Base-by-base conservation (phyloP, 2,797 vertebrate genomes). In the Tachyglossus aculeatus region DNA sequence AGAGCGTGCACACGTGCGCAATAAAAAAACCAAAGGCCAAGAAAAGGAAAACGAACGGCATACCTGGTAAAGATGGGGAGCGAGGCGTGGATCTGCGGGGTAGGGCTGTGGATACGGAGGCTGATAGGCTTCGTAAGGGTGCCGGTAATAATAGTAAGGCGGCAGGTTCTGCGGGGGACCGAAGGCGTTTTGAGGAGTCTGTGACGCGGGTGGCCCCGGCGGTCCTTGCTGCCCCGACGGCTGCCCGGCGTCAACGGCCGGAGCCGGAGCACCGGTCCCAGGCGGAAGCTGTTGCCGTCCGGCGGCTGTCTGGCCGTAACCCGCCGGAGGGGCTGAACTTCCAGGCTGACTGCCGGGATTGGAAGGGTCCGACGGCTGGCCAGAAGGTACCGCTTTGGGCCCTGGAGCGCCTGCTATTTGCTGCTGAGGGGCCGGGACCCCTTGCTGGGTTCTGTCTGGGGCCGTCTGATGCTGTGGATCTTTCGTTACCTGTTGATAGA, bases 401-500 rank as follows among this genome's bases (percentile, higher is more conserved):
- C 21, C 41, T 9, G 44, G 86, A n/a, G 58, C 67, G 29, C 82
- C 59, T 52, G 68, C 90, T 55, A 19, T 73, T 56, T 71, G 90
- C 5, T 74, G 86, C 2, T 65, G 86, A 41, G 66, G 58, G 0
- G 77, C 65, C 32, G 52, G 57, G 0, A 32, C 22, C 70, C 83
- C 90, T 55, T 78, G 81, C 2, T 67, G 78, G 37, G 86, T 89
- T 15, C 72, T 82, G 27, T 91, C 94, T 3, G 76, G 62, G 34
- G 76, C 87, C 40, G 47, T 62, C 40, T 94, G 94, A 71, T 91
- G 93, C 81, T 94, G 95, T 2, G 87, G 87, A 72, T 95, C 95
- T 94, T 95, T 95, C 69, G 94, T 96, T 78, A 98, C 96, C 95
- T 98, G 98, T 84, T 95, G 96, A 86, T 97, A 98, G 90, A 98